A percentile compares a stretch with the other conserved stretches of the same genome.
Evolutionary conservation across 1,140 invertebrate species (phyloP).

Genomic region (Orchesella cincta): DNA sequence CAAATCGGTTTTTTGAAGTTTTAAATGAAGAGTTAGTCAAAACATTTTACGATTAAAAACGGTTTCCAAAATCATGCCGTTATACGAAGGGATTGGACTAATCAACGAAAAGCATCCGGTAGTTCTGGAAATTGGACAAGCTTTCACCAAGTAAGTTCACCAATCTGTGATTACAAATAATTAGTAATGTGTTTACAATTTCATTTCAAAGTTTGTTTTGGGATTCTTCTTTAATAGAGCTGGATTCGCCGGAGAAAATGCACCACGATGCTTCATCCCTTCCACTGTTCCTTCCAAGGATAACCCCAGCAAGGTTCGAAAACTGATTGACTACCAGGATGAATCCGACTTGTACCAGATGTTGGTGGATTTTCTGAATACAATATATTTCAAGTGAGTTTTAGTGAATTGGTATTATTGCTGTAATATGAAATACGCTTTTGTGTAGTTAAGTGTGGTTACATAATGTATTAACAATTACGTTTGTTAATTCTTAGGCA

Average conservation of each 20-base stretch:
- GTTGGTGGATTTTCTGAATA: slow-evolving; percentile 84
- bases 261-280: slow-evolving; percentile 82
- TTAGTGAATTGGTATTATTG: neutral
- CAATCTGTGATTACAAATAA: neutral
- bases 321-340: slow-evolving; percentile 71
- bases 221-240: slow-evolving; percentile 64
- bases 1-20: too few relatives aligned
- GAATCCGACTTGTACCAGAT: slow-evolving; percentile 79
- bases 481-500: slow-evolving; percentile 64
- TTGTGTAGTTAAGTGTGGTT: neutral
- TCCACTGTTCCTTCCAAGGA: slow-evolving; percentile 70
- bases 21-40: neutral
- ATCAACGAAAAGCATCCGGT: slow-evolving; percentile 84
- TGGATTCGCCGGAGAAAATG: slow-evolving; percentile 85
- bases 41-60: neutral
- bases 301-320: slow-evolving; percentile 56
- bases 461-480: neutral
- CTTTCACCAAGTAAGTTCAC: slow-evolving; percentile 84
- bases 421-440: slow-evolving; percentile 4
- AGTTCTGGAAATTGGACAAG: slow-evolving; percentile 85
- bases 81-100: slow-evolving; percentile 75
- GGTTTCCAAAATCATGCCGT: slow-evolving; percentile 56
- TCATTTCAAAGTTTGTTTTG: neutral
- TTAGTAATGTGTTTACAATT: neutral
- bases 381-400: slow-evolving; percentile 81